Conservation (phyloP, 2,888 invertebrate species). For the Pardosa pseudoannulata region DNA sequence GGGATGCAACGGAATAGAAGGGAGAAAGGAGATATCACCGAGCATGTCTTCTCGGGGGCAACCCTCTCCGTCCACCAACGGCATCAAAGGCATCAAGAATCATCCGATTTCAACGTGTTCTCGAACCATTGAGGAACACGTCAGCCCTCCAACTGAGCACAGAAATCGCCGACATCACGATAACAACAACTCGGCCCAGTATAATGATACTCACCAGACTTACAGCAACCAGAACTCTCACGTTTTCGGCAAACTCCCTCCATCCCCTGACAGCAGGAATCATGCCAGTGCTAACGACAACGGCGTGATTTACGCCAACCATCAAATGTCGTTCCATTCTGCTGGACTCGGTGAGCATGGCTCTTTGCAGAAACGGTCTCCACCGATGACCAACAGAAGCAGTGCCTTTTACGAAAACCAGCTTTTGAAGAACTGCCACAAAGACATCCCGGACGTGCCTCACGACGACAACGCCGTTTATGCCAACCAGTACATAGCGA, state of each 20-base stretch:
- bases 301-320: conserved; percentile 55
- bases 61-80: conserved; percentile 20
- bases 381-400: conserved; percentile 10
- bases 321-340: conserved; percentile 32
- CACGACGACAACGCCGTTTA: conserved; percentile 18
- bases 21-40: conserved; percentile 24
- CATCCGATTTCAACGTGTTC: background rate
- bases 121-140: background rate
- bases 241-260: background rate
- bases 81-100: conserved; percentile 6
- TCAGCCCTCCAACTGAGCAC: background rate
- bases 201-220: background rate
- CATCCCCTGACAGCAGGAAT: conserved; percentile 14
- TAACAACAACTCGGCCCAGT: background rate
- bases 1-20: background rate
- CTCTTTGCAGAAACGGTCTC: conserved; percentile 21
- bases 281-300: background rate
- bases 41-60: conserved; percentile 6
- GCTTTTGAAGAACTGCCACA: conserved; percentile 1
- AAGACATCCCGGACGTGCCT: conserved; percentile 27
- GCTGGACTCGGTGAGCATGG: background rate
- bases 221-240: conserved; percentile 6
- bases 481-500: conserved; percentile 41
- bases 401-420: conserved; percentile 45
- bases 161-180: conserved; percentile 1